Evolutionary conservation across 2,113 vertebrate genomes (phyloP), one percentile per base, ranked within the genome.

Genomic region (Turnix velox): DNA sequence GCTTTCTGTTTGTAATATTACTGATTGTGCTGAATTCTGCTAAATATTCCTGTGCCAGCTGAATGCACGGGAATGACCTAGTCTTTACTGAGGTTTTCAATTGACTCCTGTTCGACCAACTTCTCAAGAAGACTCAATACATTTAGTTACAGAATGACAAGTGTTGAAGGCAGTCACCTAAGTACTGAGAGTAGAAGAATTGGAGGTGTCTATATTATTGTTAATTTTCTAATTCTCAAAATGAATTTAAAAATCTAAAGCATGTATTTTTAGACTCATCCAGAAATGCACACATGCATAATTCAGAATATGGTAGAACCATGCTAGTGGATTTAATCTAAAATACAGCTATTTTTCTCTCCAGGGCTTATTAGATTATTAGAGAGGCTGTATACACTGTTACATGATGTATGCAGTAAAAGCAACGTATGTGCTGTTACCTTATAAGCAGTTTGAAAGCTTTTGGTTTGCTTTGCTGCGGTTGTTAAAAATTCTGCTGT

Each of bases 271-370:
- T 94, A 87, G 90, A 54, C 42, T 91, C 58, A 68, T 88, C 33
- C 51, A 68, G 96, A 87, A 92, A 78, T 59, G 48, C 65, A 75
- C 48, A 12, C 76, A 72, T 95, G 25, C 73, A 82, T 96, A 95
- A 96, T 94, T 96, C 90, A 88, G 68, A 59, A 18, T 10, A 28
- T 55, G 67, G 39, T 12, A 52, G 63, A 86, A 43, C 39, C 12
- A 12, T 74, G 51, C n/a, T n/a, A 68, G 62, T 71, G 62, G 45
- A 57, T 88, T 82, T 90, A n/a, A 68, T 43, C 62, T 84, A 52
- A 87, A 75, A 63, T 82, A 49, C 55, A 65, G 52, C 69, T 84
- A 10, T 88, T 92, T 83, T 85, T 90, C 74, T 37, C 72, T 52
- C 33, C 66, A 45, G 69, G 61, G 54, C 69, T 35, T 87, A 43